Evolutionary conservation across 2,113 vertebrate species (phyloP).

Genomic region (Camelus dromedarius): DNA sequence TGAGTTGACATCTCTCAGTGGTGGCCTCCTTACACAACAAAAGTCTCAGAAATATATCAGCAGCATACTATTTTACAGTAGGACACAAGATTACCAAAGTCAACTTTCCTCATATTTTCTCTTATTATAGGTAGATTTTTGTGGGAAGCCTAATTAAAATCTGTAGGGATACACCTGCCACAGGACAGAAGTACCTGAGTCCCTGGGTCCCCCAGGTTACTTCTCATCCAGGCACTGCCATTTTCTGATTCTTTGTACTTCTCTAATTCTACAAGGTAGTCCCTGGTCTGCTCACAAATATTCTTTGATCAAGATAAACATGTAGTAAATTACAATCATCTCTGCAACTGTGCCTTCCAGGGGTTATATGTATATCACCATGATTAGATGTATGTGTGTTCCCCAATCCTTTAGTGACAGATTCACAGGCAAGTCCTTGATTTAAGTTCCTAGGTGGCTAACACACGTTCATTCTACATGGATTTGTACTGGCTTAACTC

Average conservation of each 20-base stretch:
- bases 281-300: background rate
- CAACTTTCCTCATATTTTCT: conserved; percentile 7
- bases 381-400: background rate
- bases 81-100: background rate
- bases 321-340: background rate
- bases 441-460: conserved; percentile 50
- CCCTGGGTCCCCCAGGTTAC: background rate
- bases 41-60: background rate
- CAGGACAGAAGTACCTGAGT: background rate
- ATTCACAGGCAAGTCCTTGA: background rate
- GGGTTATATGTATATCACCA: background rate
- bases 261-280: conserved; percentile 11
- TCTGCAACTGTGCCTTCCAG: background rate
- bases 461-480: background rate
- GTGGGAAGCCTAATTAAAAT: conserved; percentile 6
- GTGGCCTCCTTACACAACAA: background rate
- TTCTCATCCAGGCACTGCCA: background rate
- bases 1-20: background rate
- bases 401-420: background rate
- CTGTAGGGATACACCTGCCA: background rate
- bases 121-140: background rate
- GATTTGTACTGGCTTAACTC: background rate
- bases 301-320: conserved; percentile 29
- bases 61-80: background rate
- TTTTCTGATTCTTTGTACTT: conserved; percentile 1